Percentiles rank a stretch among this genome's conserved stretches.
These are phyloP conservation scores for Progne subis DNA, from an alignment of 2,113 vertebrate species.

Conservation along the genomic window DNA sequence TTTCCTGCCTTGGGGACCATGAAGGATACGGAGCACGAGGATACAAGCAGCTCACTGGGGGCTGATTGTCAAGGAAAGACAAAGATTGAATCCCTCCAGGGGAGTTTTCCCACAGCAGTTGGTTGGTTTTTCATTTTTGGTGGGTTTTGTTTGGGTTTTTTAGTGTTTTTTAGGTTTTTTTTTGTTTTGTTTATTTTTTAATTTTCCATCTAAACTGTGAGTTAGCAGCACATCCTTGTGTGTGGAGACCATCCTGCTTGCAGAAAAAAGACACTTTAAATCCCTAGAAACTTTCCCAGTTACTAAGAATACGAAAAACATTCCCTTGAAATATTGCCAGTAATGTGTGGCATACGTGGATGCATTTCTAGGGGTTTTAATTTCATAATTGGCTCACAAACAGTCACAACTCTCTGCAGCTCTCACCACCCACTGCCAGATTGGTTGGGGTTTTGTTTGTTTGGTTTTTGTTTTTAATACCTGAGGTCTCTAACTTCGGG, in stretches of 20 bases:
- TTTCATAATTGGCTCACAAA: neutral
- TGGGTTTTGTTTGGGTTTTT: neutral
- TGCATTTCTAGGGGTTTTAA: neutral
- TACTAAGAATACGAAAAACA: neutral
- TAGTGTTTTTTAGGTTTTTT: no score
- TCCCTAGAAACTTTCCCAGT: neutral
- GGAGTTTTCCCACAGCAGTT: neutral
- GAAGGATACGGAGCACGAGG: neutral
- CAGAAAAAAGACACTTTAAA: neutral
- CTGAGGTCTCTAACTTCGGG: neutral
- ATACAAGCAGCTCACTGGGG: neutral
- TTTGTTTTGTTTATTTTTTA: neutral
- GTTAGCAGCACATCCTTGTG: neutral
- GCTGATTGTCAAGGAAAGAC: neutral
- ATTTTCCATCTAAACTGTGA: neutral
- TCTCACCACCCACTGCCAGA: neutral
- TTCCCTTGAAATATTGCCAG: neutral
- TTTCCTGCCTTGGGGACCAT: neutral
- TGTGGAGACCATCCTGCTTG: neutral
- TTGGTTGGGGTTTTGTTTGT: neutral
- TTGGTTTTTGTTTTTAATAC: neutral
- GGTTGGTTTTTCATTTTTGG: neutral
- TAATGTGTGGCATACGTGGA: fast-evolving
- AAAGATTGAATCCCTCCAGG: neutral
- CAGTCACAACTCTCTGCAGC: neutral